These are phyloP conservation scores for Triops cancriformis DNA, from an alignment of 1,140 invertebrate species.

Conservation along the genomic window DNA sequence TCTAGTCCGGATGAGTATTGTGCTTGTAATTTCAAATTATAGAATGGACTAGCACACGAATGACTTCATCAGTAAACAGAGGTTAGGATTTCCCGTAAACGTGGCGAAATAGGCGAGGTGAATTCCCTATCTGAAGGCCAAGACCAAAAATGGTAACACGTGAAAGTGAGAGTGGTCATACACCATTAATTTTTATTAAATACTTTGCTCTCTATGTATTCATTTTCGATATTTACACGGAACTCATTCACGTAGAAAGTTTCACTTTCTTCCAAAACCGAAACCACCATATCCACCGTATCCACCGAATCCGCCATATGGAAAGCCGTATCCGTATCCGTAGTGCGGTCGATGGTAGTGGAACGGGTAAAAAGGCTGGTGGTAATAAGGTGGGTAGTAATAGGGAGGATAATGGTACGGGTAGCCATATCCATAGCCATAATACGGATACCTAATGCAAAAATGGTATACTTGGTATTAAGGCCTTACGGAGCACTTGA, in stretches of 20 bases:
- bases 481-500: too few relatives aligned
- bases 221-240: not conserved
- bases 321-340: not conserved
- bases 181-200: not conserved
- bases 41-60: too few relatives aligned
- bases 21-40: too few relatives aligned
- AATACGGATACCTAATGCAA: not conserved
- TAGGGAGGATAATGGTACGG: not conserved
- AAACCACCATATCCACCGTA: not conserved
- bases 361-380: not conserved
- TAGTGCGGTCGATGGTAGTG: not conserved
- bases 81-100: not conserved
- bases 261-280: not conserved
- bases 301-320: not conserved
- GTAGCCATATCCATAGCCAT: not conserved
- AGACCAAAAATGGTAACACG: not conserved
- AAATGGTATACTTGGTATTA: not conserved
- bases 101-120: not conserved
- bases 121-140: not conserved
- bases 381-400: not conserved
- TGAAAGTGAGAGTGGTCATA: slow-evolving; percentile 3
- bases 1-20: too few relatives aligned
- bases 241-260: not conserved
- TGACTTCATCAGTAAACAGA: too few relatives aligned
- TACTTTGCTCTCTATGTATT: not conserved